Base-by-base conservation (phyloP, 2,797 vertebrate species). In the Mallotus villosus region DNA sequence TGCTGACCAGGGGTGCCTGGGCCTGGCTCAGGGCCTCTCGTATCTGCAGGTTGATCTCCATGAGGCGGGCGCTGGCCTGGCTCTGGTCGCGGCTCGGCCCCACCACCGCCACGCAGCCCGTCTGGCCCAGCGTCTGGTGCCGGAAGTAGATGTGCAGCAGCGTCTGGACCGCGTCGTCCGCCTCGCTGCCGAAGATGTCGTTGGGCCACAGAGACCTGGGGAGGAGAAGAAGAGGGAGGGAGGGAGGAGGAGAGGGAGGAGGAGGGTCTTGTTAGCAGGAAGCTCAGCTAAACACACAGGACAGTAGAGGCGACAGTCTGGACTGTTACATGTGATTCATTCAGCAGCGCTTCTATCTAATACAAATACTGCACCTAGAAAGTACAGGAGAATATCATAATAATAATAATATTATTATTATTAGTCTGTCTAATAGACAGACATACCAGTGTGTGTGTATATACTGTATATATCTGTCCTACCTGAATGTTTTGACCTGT, bases 41-140 rank as follows among this genome's bases (percentile, higher is more conserved):
- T 80, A 99, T 98, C 92, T 99, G 96, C 70, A 99, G 93, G 82
- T 99, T 99, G 63, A 99, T 95, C 88, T 98, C 96, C 95, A 98
- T 99, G 84, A 99, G 92, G 82, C 97, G 97, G 66, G 92, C 88
- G 90, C 91, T 96, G 68, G 97, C 97, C 89, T 96, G 95, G 19
- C 95, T 96, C 91, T 95, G 94, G 79, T 98, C 97, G 79, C 96
- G 92, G 90, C 95, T 95, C 61, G 95, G 95, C 67, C 97, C 96
- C 24, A 98, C 93, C 22, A 99, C 93, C 0, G 97, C 98, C 57
- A 99, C 86, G 89, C 96, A 97, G 64, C 98, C 98, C 0, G 96
- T 98, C 81, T 97, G 97, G 73, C 98, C 98, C 82, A 99, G 89
- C 0, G 96, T 98, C 91, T 98, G 97, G 88, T 99, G 98, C 49